A percentile compares a stretch with the other conserved stretches of the same genome.
Conservation (phyloP, 2,888 invertebrate species). For the Pherbina coryleti region DNA sequence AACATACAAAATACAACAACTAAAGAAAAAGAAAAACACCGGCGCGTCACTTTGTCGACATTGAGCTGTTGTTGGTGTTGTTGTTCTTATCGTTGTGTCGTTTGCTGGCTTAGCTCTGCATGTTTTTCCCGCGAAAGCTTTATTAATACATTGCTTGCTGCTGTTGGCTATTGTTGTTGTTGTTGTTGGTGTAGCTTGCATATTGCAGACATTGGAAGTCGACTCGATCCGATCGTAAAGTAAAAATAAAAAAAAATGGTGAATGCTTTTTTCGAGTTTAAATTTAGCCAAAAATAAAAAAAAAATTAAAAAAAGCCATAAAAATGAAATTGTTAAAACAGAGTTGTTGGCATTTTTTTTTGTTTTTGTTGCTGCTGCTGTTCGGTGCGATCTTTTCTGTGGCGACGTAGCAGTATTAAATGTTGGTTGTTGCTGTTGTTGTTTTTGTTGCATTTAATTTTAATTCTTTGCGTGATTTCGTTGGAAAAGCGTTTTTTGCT, state of each 20-base stretch:
- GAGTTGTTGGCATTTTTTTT: background rate
- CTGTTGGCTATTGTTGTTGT: background rate
- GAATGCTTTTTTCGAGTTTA: conserved; percentile 14
- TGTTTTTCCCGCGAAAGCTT: conserved; percentile 45
- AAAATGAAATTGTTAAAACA: conserved; percentile 9
- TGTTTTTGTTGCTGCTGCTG: background rate
- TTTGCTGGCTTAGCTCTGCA: conserved; percentile 29
- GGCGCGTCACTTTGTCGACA: conserved; percentile 5
- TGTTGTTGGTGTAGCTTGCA: background rate
- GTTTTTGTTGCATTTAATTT: conserved; percentile 32
- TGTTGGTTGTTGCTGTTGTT: conserved; percentile 4
- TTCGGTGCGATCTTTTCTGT: background rate
- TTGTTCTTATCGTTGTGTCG: conserved; percentile 27
- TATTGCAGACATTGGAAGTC: background rate
- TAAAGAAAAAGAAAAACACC: conserved; percentile 16
- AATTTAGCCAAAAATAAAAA: conserved; percentile 12
- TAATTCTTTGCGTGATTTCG: conserved; percentile 17
- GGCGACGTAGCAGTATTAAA: background rate
- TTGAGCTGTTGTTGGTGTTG: conserved; percentile 5
- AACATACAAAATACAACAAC: background rate
- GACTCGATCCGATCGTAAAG: background rate
- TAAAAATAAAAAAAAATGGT: background rate
- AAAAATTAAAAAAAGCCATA: background rate
- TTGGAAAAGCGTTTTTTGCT: conserved; percentile 9
- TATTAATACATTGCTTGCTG: conserved; percentile 38